Evolutionary conservation across 2,113 vertebrate genomes (phyloP).

Genomic region (Rallus limicola): DNA sequence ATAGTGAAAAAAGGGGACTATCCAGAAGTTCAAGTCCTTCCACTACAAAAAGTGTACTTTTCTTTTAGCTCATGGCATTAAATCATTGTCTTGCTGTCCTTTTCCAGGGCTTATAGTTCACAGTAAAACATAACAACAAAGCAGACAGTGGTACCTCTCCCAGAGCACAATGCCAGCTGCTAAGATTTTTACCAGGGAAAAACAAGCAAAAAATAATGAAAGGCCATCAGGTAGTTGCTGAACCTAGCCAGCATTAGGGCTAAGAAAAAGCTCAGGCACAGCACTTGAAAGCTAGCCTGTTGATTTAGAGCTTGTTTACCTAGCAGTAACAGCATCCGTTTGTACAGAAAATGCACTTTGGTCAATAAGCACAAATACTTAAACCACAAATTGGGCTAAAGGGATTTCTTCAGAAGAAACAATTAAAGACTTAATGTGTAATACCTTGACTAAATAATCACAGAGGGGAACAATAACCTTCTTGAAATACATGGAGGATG

Average conservation of each 20-base stretch:
- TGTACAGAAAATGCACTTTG: slow-evolving; percentile 17
- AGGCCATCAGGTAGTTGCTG: not conserved
- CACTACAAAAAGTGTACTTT: not conserved
- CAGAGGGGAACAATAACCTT: not conserved
- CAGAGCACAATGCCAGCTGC: not conserved
- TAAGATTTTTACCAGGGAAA: not conserved
- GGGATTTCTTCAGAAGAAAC: slow-evolving; percentile 58
- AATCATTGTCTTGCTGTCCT: not conserved
- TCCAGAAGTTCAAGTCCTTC: not conserved
- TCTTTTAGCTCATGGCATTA: not conserved
- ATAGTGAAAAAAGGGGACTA: not conserved
- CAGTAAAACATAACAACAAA: not conserved
- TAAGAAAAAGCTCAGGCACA: not conserved
- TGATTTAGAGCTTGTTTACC: slow-evolving; percentile 22
- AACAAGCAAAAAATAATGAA: not conserved
- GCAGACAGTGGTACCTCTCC: not conserved
- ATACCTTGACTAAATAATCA: slow-evolving; percentile 42
- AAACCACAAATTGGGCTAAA: slow-evolving; percentile 35
- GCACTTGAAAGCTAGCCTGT: not conserved
- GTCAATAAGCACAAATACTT: slow-evolving; percentile 58
- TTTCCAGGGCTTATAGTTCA: not conserved
- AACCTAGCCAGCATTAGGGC: not conserved
- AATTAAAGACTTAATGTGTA: slow-evolving; percentile 48
- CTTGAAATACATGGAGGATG: not conserved
- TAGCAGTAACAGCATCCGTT: not conserved